These are phyloP conservation scores for Dromas ardeola DNA, from an alignment of 2,113 vertebrate genomes.

Conservation along the genomic window DNA sequence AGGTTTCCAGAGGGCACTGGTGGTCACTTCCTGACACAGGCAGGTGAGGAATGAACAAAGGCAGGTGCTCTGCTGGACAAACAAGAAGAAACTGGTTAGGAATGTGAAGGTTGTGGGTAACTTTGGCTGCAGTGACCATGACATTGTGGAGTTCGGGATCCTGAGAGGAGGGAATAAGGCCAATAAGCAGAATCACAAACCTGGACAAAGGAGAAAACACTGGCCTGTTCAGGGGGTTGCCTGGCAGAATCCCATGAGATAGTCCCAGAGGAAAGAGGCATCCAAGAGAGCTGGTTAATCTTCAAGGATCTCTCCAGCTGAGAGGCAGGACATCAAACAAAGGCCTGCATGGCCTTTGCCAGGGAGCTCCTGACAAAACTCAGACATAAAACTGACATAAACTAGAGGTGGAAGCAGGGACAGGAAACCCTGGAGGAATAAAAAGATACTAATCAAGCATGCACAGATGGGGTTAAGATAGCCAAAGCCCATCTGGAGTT, in stretches of 20 bases:
- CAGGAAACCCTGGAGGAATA: too few relatives aligned
- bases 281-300: neutral
- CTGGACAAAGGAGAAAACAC: neutral
- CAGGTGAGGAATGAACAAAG: neutral
- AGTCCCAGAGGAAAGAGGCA: neutral
- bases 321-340: neutral
- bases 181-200: neutral
- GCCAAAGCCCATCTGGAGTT: neutral
- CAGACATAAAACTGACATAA: neutral
- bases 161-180: neutral
- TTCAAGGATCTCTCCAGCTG: neutral
- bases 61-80: neutral
- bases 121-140: neutral
- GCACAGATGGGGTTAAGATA: too few relatives aligned
- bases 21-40: neutral
- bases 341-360: too few relatives aligned
- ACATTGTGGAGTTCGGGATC: neutral
- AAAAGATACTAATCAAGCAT: too few relatives aligned
- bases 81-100: neutral
- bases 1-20: neutral
- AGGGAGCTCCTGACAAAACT: too few relatives aligned
- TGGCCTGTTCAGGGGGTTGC: neutral
- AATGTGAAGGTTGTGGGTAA: neutral
- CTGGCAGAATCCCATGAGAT: neutral
- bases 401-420: neutral